These are phyloP conservation scores for Penaeus chinensis DNA, from an alignment of 1,140 invertebrate genomes.

Conservation along the genomic window DNA sequence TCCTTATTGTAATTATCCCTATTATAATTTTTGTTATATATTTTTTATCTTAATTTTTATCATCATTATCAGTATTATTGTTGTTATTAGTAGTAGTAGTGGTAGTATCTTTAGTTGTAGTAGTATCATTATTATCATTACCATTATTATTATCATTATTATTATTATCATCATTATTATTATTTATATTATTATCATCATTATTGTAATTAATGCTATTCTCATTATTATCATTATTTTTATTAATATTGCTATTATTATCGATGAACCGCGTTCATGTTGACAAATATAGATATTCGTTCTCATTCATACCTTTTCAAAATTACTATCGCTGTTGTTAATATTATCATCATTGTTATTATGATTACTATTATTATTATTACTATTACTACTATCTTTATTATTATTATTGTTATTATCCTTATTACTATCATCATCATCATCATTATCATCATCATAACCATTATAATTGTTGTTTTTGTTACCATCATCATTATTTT, in stretches of 20 bases:
- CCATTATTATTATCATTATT: too few species aligned
- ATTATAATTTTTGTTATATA: too few species aligned
- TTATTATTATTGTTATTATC: background rate
- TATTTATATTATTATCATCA: background rate
- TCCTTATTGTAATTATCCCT: too few species aligned
- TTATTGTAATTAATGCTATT: background rate
- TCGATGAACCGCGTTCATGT: background rate
- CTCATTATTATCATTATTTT: background rate
- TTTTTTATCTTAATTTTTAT: too few species aligned
- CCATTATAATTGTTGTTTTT: background rate
- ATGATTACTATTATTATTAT: background rate
- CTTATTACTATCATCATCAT: background rate
- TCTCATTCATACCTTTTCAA: too few species aligned
- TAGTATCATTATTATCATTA: too few species aligned
- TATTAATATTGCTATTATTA: background rate
- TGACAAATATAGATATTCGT: too few species aligned
- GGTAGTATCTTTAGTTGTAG: too few species aligned
- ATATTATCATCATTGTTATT: background rate
- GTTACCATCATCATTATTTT: too few species aligned
- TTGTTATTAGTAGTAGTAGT: too few species aligned
- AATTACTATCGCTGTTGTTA: background rate
- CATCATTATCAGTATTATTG: too few species aligned
- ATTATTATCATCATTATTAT: too few species aligned
- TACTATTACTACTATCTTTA: background rate
- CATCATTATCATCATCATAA: background rate